A percentile compares a stretch with the other conserved stretches of the same genome.
phyloP scores from a whole-genome alignment of 1,140 invertebrate genomes.

The Probaryconus sp. region DNA sequence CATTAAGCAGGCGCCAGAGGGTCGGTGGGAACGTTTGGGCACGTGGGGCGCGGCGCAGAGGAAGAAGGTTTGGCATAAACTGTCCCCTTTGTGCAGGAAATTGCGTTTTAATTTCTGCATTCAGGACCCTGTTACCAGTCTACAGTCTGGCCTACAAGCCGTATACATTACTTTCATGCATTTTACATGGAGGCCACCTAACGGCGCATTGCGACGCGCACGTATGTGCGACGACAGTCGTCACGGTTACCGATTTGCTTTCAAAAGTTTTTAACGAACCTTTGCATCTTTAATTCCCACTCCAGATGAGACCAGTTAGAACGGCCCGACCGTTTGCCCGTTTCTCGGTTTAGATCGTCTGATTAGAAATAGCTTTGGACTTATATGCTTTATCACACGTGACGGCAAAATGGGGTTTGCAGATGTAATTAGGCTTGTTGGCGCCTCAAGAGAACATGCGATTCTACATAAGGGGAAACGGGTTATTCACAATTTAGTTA shows the following conservation, averaged over 20 bases:
- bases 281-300: conserved; percentile 43
- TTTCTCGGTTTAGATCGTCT: conserved; percentile 24
- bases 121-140: conserved; percentile 66
- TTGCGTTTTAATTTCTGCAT: conserved; percentile 79
- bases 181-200: conserved; percentile 71
- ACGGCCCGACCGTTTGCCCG: not conserved
- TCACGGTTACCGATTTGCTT: conserved; percentile 32
- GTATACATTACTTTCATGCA: conserved; percentile 70
- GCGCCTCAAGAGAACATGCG: too few species aligned
- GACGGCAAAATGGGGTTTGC: too few species aligned
- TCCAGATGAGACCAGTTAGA: too few species aligned
- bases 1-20: conserved; percentile 71
- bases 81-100: conserved; percentile 77
- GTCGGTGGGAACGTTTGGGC: conserved; percentile 41
- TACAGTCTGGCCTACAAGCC: conserved; percentile 64
- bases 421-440: too few species aligned
- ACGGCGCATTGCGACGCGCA: conserved; percentile 9
- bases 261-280: conserved; percentile 28
- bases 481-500: too few species aligned
- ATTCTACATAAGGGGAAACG: too few species aligned
- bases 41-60: conserved; percentile 26
- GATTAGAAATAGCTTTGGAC: conserved; percentile 25
- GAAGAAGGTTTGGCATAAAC: conserved; percentile 71
- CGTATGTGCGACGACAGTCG: conserved; percentile 39
- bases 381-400: too few species aligned